Conservation (phyloP, 2,888 invertebrate species). For the Polyommatus icarus region DNA sequence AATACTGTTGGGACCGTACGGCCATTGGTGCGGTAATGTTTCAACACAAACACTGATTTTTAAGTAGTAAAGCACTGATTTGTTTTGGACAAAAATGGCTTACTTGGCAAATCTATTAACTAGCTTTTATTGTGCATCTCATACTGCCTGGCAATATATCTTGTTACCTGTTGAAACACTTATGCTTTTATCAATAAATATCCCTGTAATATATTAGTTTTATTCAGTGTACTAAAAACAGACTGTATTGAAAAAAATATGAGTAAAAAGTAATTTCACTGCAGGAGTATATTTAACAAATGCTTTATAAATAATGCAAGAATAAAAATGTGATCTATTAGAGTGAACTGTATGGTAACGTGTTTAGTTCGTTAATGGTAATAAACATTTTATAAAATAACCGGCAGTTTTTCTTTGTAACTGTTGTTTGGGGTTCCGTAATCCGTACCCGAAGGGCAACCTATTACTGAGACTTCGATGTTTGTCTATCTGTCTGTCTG, state of each 20-base stretch:
- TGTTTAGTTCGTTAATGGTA: constrained; percentile 68
- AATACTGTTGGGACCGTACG: too few relatives aligned
- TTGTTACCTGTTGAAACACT: constrained; percentile 13
- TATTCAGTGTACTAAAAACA: background rate
- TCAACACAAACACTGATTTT: too few relatives aligned
- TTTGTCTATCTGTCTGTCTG: too few relatives aligned
- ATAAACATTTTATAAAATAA: constrained; percentile 57
- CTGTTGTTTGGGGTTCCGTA: background rate
- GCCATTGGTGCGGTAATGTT: too few relatives aligned
- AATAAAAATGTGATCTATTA: constrained; percentile 52
- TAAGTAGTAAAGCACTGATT: background rate
- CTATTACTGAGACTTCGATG: too few relatives aligned
- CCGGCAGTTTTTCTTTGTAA: background rate
- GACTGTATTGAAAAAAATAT: background rate
- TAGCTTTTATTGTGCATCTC: background rate
- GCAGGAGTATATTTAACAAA: constrained; percentile 27
- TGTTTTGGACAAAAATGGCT: too few relatives aligned
- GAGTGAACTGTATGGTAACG: constrained; percentile 63
- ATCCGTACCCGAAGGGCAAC: background rate
- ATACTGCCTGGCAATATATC: background rate
- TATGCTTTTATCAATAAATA: background rate
- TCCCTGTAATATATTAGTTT: background rate
- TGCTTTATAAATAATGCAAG: constrained; percentile 65
- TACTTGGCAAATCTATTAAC: background rate
- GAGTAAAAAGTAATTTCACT: constrained; percentile 8